These are phyloP conservation scores for Xestia sexstrigata DNA, from an alignment of 2,888 invertebrate genomes.

Conservation along the genomic window DNA sequence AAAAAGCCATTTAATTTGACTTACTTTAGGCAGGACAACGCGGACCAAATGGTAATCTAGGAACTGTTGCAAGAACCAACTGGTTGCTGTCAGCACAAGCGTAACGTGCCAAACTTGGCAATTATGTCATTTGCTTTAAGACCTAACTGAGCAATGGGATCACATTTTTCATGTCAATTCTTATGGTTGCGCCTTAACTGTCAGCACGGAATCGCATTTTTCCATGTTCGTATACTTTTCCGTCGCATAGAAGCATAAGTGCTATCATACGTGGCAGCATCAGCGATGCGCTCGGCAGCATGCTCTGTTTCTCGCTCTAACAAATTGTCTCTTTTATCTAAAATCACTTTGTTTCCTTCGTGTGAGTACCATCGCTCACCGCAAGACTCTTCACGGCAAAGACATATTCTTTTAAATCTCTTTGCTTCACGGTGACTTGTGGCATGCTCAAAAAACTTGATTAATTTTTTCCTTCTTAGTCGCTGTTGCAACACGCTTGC, in stretches of 20 bases:
- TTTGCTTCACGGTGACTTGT: no score
- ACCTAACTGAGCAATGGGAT: no score
- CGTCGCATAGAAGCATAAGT: no score
- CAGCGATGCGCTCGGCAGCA: no score
- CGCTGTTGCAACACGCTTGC: not conserved
- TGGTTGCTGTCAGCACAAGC: not conserved
- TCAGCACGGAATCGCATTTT: not conserved
- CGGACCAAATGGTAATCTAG: not conserved
- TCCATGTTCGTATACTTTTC: not conserved
- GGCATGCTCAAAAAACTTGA: not conserved
- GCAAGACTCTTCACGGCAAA: not conserved
- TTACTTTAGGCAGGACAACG: not conserved
- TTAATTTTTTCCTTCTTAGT: not conserved
- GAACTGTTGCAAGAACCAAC: not conserved
- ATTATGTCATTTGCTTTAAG: no score
- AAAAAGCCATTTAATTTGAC: no score
- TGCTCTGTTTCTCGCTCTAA: no score
- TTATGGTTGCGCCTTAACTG: no score
- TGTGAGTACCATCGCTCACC: not conserved
- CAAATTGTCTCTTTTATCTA: no score
- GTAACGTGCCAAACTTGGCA: not conserved
- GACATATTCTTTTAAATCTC: no score
- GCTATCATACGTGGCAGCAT: no score
- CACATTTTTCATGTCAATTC: no score
- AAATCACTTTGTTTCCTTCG: not conserved